These are phyloP conservation scores for Sorex araneus DNA, from an alignment of 2,113 vertebrate species.

Conservation along the genomic window DNA sequence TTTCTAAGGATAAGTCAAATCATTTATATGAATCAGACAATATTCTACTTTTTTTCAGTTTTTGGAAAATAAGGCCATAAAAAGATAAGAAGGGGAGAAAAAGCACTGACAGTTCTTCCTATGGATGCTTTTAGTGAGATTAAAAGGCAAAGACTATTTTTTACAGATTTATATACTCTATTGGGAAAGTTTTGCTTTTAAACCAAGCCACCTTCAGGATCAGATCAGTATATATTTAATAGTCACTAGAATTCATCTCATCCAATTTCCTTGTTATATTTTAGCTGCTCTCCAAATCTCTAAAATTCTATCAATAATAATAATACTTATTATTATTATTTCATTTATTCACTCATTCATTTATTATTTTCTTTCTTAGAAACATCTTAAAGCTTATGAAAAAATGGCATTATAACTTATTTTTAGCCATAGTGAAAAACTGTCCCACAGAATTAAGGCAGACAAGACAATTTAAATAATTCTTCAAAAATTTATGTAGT, in stretches of 20 bases:
- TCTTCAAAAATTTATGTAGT: not conserved
- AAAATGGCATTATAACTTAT: not conserved
- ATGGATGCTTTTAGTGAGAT: not conserved
- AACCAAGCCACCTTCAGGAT: not conserved
- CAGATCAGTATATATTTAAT: not conserved
- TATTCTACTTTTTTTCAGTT: constrained; percentile 59
- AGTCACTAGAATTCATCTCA: not conserved
- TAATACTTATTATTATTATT: constrained; percentile 32
- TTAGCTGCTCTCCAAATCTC: constrained; percentile 22
- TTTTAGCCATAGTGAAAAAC: not conserved
- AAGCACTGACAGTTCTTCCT: constrained; percentile 60
- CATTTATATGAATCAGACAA: constrained; percentile 77
- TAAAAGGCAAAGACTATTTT: constrained; percentile 35
- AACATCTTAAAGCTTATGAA: not conserved
- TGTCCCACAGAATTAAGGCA: not conserved
- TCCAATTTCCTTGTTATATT: not conserved
- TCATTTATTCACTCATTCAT: not conserved
- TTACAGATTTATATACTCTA: not conserved
- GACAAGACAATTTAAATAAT: not conserved
- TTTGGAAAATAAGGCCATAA: constrained; percentile 79
- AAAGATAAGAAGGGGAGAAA: constrained; percentile 56
- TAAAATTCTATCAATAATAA: not conserved
- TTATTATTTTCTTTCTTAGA: not conserved
- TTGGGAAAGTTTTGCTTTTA: not conserved
- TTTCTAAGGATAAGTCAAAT: constrained; percentile 76